Percentiles rank a stretch among this genome's conserved stretches.
Conservation (phyloP, 1,140 invertebrate species). For the Drosophila pseudoobscura region DNA sequence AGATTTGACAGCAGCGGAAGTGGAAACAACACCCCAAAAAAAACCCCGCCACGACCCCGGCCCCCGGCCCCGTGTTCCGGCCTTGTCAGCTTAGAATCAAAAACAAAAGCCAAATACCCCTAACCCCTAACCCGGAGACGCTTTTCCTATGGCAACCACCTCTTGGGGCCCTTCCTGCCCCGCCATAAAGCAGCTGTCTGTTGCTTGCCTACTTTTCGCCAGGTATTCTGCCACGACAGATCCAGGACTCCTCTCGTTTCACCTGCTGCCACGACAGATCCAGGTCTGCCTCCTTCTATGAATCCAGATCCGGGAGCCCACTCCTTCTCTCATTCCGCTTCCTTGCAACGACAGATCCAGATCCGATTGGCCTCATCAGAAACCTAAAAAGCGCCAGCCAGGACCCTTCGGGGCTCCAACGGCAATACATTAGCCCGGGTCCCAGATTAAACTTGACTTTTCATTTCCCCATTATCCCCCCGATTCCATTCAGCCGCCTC, state of each 20-base stretch:
- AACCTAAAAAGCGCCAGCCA: conserved; percentile 23
- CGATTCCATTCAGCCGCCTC: not conserved
- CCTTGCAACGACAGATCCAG: conserved; percentile 18
- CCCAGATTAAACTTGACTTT: conserved; percentile 67
- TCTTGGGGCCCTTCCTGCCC: not conserved
- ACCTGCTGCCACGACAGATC: not conserved
- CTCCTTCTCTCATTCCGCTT: conserved; percentile 1
- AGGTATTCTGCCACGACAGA: not conserved
- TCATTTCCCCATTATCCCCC: conserved; percentile 12
- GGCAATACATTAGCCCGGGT: conserved; percentile 69
- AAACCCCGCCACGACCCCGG: conserved; percentile 12
- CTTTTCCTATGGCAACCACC: too few relatives aligned
- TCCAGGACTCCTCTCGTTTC: conserved; percentile 7
- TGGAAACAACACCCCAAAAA: conserved; percentile 5
- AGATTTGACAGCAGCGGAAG: conserved; percentile 39
- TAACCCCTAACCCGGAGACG: not conserved
- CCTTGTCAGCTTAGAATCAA: conserved; percentile 75
- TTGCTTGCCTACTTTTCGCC: conserved; percentile 63
- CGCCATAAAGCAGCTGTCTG: conserved; percentile 71
- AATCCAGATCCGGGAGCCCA: not conserved
- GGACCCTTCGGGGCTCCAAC: conserved; percentile 40
- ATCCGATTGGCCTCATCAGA: conserved; percentile 77
- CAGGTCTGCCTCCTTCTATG: conserved; percentile 2
- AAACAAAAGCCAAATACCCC: conserved; percentile 53
- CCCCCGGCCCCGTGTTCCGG: not conserved